Evolutionary conservation across 2,888 invertebrate genomes (phyloP).

Genomic region (Euplagia quadripunctaria): DNA sequence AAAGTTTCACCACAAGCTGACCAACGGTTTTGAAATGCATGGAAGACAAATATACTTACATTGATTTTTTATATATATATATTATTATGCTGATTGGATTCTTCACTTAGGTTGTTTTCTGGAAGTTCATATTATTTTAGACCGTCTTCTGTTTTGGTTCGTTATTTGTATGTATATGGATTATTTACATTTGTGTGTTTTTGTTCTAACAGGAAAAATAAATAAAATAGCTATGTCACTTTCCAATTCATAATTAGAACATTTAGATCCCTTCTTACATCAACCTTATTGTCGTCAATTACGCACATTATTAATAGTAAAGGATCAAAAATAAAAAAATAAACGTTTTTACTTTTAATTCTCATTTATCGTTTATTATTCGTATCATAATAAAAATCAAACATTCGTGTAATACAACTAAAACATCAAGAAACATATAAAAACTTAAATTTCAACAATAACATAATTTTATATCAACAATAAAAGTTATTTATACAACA

Average conservation of each 20-base stretch:
- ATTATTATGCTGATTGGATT: too few relatives aligned
- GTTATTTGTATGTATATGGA: too few relatives aligned
- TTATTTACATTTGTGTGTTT: too few relatives aligned
- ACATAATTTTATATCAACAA: conserved; percentile 62
- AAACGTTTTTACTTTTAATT: conserved; percentile 5
- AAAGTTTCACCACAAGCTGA: too few relatives aligned
- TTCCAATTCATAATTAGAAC: not conserved
- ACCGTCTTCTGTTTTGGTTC: too few relatives aligned
- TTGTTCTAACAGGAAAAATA: too few relatives aligned
- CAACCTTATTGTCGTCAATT: not conserved
- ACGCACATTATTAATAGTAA: not conserved
- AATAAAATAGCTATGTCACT: too few relatives aligned
- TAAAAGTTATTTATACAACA: conserved; percentile 52
- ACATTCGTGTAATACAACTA: conserved; percentile 50
- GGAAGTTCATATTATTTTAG: too few relatives aligned
- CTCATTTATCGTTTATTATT: conserved; percentile 49
- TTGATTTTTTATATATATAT: too few relatives aligned
- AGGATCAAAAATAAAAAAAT: not conserved
- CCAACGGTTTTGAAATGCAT: too few relatives aligned
- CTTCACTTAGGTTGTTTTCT: too few relatives aligned
- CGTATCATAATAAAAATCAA: conserved; percentile 50
- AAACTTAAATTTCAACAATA: conserved; percentile 66
- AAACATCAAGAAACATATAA: conserved; percentile 55
- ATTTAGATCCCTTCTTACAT: not conserved
- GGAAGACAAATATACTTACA: too few relatives aligned